These are phyloP conservation scores for Temnothorax curvispinosus DNA, from an alignment of 1,140 invertebrate genomes.

Conservation along the genomic window DNA sequence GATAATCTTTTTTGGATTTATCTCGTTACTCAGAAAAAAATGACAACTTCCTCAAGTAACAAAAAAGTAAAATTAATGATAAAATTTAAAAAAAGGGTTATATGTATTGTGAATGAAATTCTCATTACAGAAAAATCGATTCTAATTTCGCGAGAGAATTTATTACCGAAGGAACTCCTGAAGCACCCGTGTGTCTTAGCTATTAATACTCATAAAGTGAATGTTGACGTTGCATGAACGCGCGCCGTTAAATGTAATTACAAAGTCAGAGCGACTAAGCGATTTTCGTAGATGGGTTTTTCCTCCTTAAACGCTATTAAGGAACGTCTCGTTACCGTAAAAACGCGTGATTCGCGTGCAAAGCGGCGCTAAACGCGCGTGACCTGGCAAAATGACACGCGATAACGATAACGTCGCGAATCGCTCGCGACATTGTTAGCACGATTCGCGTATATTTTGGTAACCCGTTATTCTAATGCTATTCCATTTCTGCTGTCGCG, in stretches of 20 bases:
- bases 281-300: slow-evolving; percentile 24
- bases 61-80: slow-evolving; percentile 2
- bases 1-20: not conserved
- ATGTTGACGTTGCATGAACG: slow-evolving; percentile 44
- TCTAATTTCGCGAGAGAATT: not conserved
- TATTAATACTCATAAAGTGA: slow-evolving; percentile 28
- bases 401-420: slow-evolving; percentile 5
- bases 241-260: slow-evolving; percentile 38
- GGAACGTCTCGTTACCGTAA: slow-evolving; percentile 24
- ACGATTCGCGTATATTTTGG: slow-evolving; percentile 18
- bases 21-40: not conserved
- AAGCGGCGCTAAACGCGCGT: slow-evolving; percentile 20
- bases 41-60: not conserved
- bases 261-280: not conserved
- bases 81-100: not conserved
- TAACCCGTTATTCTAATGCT: not conserved
- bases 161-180: slow-evolving; percentile 8
- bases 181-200: slow-evolving; percentile 3
- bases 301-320: not conserved
- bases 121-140: slow-evolving; percentile 15
- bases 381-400: not conserved
- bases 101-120: not conserved
- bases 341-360: slow-evolving; percentile 36
- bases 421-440: slow-evolving; percentile 10
- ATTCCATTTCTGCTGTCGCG: not conserved